Base-by-base conservation (phyloP, 2,113 vertebrate species). In the Phrynocephalus versicolor region DNA sequence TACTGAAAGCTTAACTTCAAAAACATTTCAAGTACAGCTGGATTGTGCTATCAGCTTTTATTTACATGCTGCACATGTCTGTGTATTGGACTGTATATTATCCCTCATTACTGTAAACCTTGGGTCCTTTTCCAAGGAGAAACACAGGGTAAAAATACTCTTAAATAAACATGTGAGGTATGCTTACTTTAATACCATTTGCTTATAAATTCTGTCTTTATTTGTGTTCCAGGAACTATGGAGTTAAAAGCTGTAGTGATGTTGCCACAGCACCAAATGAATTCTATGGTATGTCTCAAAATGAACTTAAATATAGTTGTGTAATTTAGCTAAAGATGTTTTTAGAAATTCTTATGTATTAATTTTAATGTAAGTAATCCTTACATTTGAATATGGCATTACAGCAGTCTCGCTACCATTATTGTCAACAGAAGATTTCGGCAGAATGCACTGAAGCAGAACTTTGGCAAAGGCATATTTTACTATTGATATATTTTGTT, bases 191-290 rank as follows among this genome's bases (percentile, higher is more conserved):
- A 55, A 30, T 35, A 30, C 15, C 10, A 19, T 39, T 12, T 90
- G 1, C 5, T 87, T 77, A 27, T 30, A 25, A 1, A 85, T 18
- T 81, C 41, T 37, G 0, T 7, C 79, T 93, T 89, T 86, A 37
- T 41, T 12, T 78, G 10, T 79, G 18, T 73, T 84, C 41, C 76
- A 95, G 94, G 79, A 91, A 16, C 16, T 70, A 81, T 86, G 87
- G 33, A 70, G 57, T 35, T 3, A 39, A 90, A 58, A 2, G 1
- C 73, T 77, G 51, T 75, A 1, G 1, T 81, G 12, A 0, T 75
- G 39, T 45, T 3, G 39, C 25, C 1, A 0, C 9, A 55, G 1
- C 33, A 18, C 75, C 82, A 69, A 88, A 12, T 30, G 9, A 72
- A 92, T 51, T 55, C 35, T 9, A 14, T 84, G 94, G 93, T 95